A percentile compares a stretch with the other conserved stretches of the same genome.
phyloP scores from a whole-genome alignment of 2,797 vertebrate species.

The Sebastes kiyomatsui region DNA sequence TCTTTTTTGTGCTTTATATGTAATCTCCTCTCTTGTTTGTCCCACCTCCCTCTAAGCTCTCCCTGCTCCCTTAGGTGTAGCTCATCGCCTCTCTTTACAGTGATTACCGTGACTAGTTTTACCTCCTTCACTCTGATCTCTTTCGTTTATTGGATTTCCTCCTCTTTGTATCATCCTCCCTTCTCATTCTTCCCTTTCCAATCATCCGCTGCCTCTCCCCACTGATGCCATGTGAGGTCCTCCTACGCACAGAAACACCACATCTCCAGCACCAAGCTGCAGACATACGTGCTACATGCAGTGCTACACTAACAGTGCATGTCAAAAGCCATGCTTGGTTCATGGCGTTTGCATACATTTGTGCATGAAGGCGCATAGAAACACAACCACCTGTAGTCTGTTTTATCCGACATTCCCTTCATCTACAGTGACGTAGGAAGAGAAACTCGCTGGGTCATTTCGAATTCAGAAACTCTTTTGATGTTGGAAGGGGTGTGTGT shows the following conservation, averaged over 20 bases:
- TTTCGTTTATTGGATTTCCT: constrained; percentile 32
- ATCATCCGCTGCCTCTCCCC: constrained; percentile 63
- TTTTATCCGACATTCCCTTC: constrained; percentile 13
- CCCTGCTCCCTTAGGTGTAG: background rate
- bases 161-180: constrained; percentile 14
- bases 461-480: constrained; percentile 34
- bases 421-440: constrained; percentile 43
- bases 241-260: constrained; percentile 72
- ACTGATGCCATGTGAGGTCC: constrained; percentile 75
- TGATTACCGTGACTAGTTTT: background rate
- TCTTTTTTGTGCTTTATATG: background rate
- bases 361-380: background rate
- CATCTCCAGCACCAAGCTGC: constrained; percentile 49
- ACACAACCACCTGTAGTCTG: constrained; percentile 66
- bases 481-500: constrained; percentile 6
- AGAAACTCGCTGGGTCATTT: constrained; percentile 37
- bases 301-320: background rate
- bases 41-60: constrained; percentile 8
- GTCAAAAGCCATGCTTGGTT: background rate
- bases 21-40: background rate
- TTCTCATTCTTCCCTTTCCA: constrained; percentile 1
- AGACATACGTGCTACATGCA: constrained; percentile 25
- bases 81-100: constrained; percentile 15
- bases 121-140: constrained; percentile 3
- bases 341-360: background rate